These are phyloP conservation scores for Drosophila persimilis DNA, from an alignment of 1,140 invertebrate genomes.

Conservation along the genomic window DNA sequence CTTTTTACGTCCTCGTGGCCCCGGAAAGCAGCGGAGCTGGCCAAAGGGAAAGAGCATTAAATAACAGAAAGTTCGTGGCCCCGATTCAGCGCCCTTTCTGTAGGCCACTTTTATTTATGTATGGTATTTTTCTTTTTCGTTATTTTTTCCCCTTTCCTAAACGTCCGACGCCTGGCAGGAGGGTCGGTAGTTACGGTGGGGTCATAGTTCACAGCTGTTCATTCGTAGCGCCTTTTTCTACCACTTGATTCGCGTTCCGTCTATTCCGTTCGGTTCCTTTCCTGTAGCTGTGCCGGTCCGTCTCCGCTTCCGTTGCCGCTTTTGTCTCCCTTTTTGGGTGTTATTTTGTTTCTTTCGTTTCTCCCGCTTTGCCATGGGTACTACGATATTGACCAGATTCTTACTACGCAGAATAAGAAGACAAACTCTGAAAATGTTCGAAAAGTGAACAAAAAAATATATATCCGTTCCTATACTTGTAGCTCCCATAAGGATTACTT, in stretches of 20 bases:
- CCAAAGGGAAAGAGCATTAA: conserved; percentile 8
- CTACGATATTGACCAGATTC: conserved; percentile 12
- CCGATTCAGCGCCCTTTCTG: conserved; percentile 31
- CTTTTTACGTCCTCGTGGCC: background rate
- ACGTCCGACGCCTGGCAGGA: conserved; percentile 14
- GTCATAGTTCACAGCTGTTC: conserved; percentile 60
- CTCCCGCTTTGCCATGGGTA: conserved; percentile 2
- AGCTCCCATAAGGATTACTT: too few relatives aligned
- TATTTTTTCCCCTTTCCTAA: conserved; percentile 32
- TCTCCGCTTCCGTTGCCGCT: conserved; percentile 25
- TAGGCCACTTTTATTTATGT: conserved; percentile 47
- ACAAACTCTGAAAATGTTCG: too few relatives aligned
- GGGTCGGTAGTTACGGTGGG: background rate
- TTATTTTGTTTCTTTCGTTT: conserved; percentile 2
- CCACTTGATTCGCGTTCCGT: conserved; percentile 24
- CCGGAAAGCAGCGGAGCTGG: background rate
- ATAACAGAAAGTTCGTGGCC: conserved; percentile 16
- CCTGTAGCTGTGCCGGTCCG: conserved; percentile 6
- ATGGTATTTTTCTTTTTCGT: conserved; percentile 10
- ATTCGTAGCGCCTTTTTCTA: conserved; percentile 31
- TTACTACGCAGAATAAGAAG: too few relatives aligned
- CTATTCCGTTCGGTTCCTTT: conserved; percentile 6
- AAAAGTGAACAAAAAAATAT: too few relatives aligned
- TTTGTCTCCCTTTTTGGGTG: conserved; percentile 8
- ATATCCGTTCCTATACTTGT: too few relatives aligned